phyloP scores from a whole-genome alignment of 2,113 vertebrate species.

The Corythornis vintsioides region DNA sequence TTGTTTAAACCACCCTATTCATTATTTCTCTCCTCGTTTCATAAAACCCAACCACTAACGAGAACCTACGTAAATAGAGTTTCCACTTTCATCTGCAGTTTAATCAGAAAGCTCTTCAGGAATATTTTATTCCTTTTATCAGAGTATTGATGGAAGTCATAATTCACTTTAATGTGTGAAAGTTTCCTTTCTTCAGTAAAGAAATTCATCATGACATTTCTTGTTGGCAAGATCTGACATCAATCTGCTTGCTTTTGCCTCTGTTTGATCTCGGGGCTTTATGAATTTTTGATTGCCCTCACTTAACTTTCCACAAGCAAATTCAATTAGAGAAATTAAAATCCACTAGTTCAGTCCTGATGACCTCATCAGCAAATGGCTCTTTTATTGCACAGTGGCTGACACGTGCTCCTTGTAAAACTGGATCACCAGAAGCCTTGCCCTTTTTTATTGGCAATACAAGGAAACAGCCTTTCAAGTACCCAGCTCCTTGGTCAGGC shows the following conservation, averaged over 20 bases:
- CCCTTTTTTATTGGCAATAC: neutral
- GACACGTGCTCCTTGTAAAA: neutral
- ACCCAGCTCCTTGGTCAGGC: neutral
- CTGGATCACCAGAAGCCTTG: neutral
- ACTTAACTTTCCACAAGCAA: constrained; percentile 39
- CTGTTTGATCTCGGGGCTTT: constrained; percentile 41
- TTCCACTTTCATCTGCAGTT: constrained; percentile 25
- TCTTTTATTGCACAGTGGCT: neutral
- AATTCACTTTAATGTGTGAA: constrained; percentile 40
- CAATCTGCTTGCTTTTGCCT: constrained; percentile 27
- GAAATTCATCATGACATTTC: constrained; percentile 12
- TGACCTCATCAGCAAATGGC: constrained; percentile 30
- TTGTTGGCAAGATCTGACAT: neutral
- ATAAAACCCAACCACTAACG: neutral
- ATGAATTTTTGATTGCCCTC: constrained; percentile 46
- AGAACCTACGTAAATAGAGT: constrained; percentile 42
- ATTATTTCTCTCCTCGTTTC: constrained; percentile 2
- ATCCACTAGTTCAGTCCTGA: neutral
- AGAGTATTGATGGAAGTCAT: constrained; percentile 38
- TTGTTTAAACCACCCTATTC: constrained; percentile 38
- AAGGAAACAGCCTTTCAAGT: neutral
- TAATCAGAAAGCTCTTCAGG: constrained; percentile 33
- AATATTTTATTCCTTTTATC: constrained; percentile 53
- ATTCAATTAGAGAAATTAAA: constrained; percentile 56
- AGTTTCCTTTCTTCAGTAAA: constrained; percentile 28